phyloP scores from a whole-genome alignment of 2,888 invertebrate species.

The Hemicrepidius hirtus region DNA sequence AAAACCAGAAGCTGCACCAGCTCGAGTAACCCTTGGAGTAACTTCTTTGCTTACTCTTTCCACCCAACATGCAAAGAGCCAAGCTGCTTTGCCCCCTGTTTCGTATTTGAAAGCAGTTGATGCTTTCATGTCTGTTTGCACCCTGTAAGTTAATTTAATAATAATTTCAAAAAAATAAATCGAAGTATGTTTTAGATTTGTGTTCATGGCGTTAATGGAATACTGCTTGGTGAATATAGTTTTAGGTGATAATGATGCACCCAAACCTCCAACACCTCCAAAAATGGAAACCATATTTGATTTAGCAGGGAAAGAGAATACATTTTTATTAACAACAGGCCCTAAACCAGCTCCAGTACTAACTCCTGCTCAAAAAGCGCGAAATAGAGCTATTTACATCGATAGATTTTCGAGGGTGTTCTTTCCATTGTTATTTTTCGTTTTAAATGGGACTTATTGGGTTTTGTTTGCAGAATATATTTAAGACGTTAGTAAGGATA shows the following conservation, averaged over 20 bases:
- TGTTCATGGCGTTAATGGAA: conserved; percentile 96
- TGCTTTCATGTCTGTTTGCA: conserved; percentile 94
- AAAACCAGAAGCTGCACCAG: conserved; percentile 95
- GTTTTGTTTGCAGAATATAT: conserved; percentile 83
- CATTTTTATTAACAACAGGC: conserved; percentile 68
- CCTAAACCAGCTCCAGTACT: conserved; percentile 68
- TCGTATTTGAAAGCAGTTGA: conserved; percentile 95
- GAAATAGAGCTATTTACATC: conserved; percentile 81
- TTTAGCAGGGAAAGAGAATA: conserved; percentile 72
- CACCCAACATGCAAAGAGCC: conserved; percentile 95
- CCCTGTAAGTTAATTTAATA: conserved; percentile 77
- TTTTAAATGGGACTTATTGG: conserved; percentile 83
- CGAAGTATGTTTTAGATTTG: conserved; percentile 77
- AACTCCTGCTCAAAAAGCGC: conserved; percentile 77
- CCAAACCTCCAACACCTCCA: conserved; percentile 73
- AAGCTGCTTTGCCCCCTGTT: conserved; percentile 93
- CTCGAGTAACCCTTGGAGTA: conserved; percentile 93
- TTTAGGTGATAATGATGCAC: conserved; percentile 82
- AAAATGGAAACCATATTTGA: conserved; percentile 76
- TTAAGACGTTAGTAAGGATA: conserved; percentile 64
- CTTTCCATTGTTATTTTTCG: conserved; percentile 81
- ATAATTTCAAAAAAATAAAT: not conserved
- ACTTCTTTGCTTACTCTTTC: conserved; percentile 92
- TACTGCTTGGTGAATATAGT: conserved; percentile 93
- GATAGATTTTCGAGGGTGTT: conserved; percentile 82